Evolutionary conservation across 2,113 vertebrate species (phyloP).

Genomic region (Podarcis raffonei): DNA sequence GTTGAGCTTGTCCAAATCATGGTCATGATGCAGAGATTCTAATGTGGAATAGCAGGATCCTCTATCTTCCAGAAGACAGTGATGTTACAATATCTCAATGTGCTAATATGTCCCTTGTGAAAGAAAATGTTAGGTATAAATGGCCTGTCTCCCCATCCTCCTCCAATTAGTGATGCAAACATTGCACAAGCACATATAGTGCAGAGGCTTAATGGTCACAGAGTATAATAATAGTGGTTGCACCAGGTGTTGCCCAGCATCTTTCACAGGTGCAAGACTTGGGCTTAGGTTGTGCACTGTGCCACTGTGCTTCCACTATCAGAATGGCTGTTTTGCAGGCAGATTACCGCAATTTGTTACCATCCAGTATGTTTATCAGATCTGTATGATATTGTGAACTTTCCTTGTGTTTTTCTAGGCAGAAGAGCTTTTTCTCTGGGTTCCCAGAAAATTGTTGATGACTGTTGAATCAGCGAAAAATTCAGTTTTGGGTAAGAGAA

Average conservation of each 20-base stretch:
- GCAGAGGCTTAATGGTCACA: too few species aligned
- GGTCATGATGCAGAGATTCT: not conserved
- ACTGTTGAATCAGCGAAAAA: conserved; percentile 96
- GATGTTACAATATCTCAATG: not conserved
- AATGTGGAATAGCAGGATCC: not conserved
- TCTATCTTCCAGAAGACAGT: not conserved
- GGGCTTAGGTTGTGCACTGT: too few species aligned
- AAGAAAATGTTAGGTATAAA: not conserved
- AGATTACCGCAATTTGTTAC: too few species aligned
- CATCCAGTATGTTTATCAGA: not conserved
- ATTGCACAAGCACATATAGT: too few species aligned
- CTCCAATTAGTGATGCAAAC: not conserved
- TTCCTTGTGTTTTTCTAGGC: conserved; percentile 75
- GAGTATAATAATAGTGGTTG: too few species aligned
- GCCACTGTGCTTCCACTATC: too few species aligned
- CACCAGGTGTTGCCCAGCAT: too few species aligned
- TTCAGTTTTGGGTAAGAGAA: conserved; percentile 90
- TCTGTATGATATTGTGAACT: not conserved
- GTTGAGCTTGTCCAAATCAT: not conserved
- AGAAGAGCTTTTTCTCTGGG: conserved; percentile 97
- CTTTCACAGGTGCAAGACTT: too few species aligned
- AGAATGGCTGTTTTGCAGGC: too few species aligned
- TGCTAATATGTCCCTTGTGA: not conserved
- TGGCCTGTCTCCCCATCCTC: not conserved
- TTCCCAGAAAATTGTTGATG: conserved; percentile 96